Evolutionary conservation across 2,888 invertebrate genomes (phyloP).

Genomic region (Clostera curtula): DNA sequence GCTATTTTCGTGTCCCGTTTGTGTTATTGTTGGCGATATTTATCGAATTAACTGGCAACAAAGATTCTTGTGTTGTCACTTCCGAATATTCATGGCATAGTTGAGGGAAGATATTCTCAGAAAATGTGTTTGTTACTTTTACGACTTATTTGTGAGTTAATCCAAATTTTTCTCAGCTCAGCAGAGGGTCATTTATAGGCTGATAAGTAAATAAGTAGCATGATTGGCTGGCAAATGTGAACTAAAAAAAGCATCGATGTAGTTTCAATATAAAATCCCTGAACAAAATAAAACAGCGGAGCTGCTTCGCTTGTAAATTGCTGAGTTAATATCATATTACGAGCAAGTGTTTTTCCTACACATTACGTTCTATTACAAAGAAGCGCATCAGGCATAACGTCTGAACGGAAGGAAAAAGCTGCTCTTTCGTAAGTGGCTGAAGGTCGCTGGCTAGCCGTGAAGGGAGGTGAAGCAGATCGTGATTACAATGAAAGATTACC

Average conservation of each 20-base stretch:
- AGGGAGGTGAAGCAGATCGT: slow-evolving; percentile 32
- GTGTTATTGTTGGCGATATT: slow-evolving; percentile 17
- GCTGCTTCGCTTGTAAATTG: too few species aligned
- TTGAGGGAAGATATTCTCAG: too few species aligned
- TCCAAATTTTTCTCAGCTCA: too few species aligned
- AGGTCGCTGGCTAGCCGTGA: slow-evolving; percentile 30
- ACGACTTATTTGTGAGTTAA: too few species aligned
- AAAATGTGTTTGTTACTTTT: too few species aligned
- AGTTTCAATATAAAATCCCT: too few species aligned
- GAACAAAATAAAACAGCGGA: too few species aligned
- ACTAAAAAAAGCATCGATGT: too few species aligned
- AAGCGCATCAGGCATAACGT: slow-evolving; percentile 19
- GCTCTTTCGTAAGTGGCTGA: slow-evolving; percentile 35
- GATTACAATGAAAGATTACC: slow-evolving; percentile 25
- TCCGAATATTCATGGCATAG: slow-evolving; percentile 8
- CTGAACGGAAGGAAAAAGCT: slow-evolving; percentile 53
- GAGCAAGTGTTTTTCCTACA: slow-evolving; percentile 14
- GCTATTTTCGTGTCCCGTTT: slow-evolving; percentile 21
- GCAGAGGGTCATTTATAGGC: too few species aligned
- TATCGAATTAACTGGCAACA: slow-evolving; percentile 20
- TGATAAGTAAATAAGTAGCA: too few species aligned
- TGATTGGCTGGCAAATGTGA: too few species aligned
- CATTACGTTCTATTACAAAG: slow-evolving; percentile 27
- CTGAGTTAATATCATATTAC: background rate
- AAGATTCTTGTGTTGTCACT: slow-evolving; percentile 13